Conservation (phyloP, 1,140 invertebrate species). For the Elymnias hypermnestra region DNA sequence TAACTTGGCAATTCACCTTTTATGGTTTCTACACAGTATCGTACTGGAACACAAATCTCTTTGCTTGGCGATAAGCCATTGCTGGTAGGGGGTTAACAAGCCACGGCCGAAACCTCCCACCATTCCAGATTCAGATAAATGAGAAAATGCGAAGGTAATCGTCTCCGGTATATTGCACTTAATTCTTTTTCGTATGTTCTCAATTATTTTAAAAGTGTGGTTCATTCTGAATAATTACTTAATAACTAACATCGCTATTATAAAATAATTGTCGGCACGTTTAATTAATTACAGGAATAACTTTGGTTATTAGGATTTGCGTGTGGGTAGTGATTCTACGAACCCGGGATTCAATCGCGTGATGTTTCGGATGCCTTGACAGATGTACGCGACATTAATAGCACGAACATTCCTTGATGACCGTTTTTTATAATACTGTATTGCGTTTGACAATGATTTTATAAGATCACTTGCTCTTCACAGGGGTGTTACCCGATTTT, state of each 20-base stretch:
- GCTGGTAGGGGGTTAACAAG: too few relatives aligned
- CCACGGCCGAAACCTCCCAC: too few relatives aligned
- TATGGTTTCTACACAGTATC: too few relatives aligned
- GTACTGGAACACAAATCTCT: too few relatives aligned
- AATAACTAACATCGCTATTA: not conserved
- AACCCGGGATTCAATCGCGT: constrained; percentile 17
- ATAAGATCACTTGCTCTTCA: too few relatives aligned
- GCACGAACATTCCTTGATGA: not conserved
- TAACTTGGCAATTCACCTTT: too few relatives aligned
- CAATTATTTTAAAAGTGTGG: not conserved
- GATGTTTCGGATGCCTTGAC: constrained; percentile 5
- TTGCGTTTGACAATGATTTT: not conserved
- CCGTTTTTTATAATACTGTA: not conserved
- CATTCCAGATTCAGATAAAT: too few relatives aligned
- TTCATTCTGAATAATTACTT: not conserved
- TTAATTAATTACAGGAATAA: constrained; percentile 1
- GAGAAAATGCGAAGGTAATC: too few relatives aligned
- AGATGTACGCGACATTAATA: constrained; percentile 11
- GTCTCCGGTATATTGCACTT: too few relatives aligned
- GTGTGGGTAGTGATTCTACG: constrained; percentile 13
- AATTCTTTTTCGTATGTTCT: not conserved
- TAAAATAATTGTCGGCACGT: constrained; percentile 3
- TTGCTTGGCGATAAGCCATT: too few relatives aligned
- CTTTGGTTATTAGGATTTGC: too few relatives aligned
- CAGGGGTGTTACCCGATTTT: too few relatives aligned